These are phyloP conservation scores for Myotis daubentonii DNA, from an alignment of 2,797 vertebrate genomes.

Conservation along the genomic window DNA sequence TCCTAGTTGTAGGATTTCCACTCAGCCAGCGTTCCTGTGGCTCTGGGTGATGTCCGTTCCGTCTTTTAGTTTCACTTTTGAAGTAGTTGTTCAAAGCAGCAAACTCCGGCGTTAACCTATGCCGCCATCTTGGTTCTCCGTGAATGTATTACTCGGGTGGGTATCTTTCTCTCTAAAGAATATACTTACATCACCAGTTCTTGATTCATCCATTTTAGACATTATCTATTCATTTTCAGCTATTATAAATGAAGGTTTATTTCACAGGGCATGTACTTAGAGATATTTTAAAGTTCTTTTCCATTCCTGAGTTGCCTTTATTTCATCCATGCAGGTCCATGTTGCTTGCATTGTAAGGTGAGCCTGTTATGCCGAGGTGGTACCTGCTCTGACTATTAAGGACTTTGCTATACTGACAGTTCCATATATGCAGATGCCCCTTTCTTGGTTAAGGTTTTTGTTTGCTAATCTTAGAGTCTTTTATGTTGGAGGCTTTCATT, in stretches of 20 bases:
- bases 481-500: background rate
- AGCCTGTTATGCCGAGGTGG: background rate
- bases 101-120: no score
- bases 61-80: no score
- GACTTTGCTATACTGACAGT: background rate
- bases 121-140: no score
- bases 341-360: background rate
- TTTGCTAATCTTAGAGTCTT: conserved; percentile 3
- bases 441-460: background rate
- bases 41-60: no score
- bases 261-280: background rate
- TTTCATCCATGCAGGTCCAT: background rate
- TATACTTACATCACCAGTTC: background rate
- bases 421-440: background rate
- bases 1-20: no score
- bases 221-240: conserved; percentile 42
- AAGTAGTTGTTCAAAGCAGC: no score
- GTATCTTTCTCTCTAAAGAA: conserved; percentile 1
- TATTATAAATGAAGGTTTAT: conserved; percentile 42
- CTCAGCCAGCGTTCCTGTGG: no score
- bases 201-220: conserved; percentile 17
- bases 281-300: background rate
- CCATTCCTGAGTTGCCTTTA: background rate
- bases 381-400: background rate
- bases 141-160: no score